Evolutionary conservation across 2,113 vertebrate species (phyloP).

Genomic region (Xenus cinereus): DNA sequence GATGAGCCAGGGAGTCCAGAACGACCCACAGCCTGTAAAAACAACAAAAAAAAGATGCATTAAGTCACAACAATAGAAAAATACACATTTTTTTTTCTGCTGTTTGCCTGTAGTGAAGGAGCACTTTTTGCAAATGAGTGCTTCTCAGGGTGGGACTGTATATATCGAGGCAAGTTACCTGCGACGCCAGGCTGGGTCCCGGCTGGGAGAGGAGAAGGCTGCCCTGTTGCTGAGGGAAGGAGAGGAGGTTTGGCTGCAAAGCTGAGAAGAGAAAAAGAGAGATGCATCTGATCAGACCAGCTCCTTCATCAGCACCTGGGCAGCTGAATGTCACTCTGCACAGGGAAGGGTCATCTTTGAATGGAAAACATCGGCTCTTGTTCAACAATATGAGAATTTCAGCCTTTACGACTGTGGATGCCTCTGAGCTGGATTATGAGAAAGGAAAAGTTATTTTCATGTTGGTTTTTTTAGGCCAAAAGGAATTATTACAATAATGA

Average conservation of each 20-base stretch:
- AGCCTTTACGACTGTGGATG: rapidly evolving
- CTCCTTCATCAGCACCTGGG: neutral
- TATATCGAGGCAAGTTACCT: slow-evolving; percentile 75
- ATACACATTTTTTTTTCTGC: rapidly evolving
- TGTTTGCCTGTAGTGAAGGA: rapidly evolving
- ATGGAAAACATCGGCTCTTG: neutral
- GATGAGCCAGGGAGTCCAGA: slow-evolving; percentile 85
- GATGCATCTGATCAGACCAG: neutral
- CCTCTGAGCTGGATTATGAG: neutral
- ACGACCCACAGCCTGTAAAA: slow-evolving; percentile 83
- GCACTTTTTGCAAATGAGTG: neutral
- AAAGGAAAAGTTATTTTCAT: neutral
- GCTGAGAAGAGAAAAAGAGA: slow-evolving; percentile 57
- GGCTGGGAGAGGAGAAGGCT: slow-evolving; percentile 90
- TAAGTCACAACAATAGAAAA: neutral
- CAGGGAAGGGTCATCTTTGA: neutral
- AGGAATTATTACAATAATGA: neutral
- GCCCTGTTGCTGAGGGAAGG: slow-evolving; percentile 86
- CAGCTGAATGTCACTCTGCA: neutral
- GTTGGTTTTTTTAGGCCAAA: neutral
- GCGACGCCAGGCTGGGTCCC: slow-evolving; percentile 87
- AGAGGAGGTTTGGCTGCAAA: slow-evolving; percentile 91
- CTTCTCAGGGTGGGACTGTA: neutral
- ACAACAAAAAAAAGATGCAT: neutral
- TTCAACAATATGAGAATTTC: neutral